Percentiles rank a stretch among this genome's conserved stretches.
Evolutionary conservation across 2,113 vertebrate genomes (phyloP).

Genomic region (Etia nguti): DNA sequence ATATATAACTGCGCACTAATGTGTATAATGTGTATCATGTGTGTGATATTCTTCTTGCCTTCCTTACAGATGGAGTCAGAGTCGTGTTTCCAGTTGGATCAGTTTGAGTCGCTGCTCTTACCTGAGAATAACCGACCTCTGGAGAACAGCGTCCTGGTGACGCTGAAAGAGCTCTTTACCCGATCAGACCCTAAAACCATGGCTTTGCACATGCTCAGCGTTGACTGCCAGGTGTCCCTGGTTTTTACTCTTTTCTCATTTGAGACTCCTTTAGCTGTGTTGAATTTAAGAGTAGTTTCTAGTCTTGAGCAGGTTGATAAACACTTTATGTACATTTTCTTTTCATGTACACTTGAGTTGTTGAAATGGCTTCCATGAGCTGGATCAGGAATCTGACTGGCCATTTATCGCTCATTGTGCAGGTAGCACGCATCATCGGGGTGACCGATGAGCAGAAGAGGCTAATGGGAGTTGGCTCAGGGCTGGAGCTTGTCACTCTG

Average conservation of each 20-base stretch:
- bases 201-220: conserved; percentile 79
- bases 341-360: neutral
- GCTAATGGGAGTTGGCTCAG: conserved; percentile 81
- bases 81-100: conserved; percentile 69
- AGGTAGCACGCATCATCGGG: conserved; percentile 77
- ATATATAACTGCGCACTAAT: neutral
- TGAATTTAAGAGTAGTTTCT: neutral
- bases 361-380: neutral
- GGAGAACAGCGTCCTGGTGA: conserved; percentile 70
- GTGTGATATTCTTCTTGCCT: neutral
- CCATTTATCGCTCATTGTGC: neutral
- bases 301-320: neutral
- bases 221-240: conserved; percentile 81
- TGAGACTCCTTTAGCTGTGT: neutral
- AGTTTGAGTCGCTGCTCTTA: conserved; percentile 75
- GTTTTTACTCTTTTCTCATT: neutral
- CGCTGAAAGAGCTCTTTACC: conserved; percentile 76
- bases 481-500: conserved; percentile 83
- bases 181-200: conserved; percentile 63
- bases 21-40: neutral
- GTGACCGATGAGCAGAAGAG: conserved; percentile 75
- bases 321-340: neutral
- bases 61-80: conserved; percentile 55
- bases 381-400: neutral
- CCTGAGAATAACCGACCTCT: conserved; percentile 80